These are phyloP conservation scores for Scomber scombrus DNA, from an alignment of 2,113 vertebrate genomes.

Conservation along the genomic window DNA sequence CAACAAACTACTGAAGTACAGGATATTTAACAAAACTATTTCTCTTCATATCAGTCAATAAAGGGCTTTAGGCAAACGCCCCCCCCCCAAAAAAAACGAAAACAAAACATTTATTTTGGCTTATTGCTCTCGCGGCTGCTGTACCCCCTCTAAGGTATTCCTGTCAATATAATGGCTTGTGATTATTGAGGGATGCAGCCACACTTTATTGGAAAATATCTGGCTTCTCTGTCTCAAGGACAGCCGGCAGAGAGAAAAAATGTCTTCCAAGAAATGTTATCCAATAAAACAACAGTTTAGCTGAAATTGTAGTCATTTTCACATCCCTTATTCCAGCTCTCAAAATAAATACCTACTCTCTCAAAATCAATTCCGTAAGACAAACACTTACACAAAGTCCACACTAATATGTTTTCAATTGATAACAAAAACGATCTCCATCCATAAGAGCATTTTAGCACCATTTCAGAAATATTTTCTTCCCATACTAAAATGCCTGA, in stretches of 20 bases:
- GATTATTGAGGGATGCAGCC: slow-evolving; percentile 60
- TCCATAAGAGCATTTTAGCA: no score
- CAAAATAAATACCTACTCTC: slow-evolving; percentile 48
- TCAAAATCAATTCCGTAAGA: slow-evolving; percentile 47
- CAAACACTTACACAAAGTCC: slow-evolving; percentile 15
- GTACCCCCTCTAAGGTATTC: slow-evolving; percentile 19
- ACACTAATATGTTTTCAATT: no score
- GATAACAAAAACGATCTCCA: no score
- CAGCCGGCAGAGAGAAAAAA: slow-evolving; percentile 37
- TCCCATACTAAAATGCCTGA: no score
- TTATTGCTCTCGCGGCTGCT: slow-evolving; percentile 30
- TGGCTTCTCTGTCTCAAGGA: slow-evolving; percentile 41
- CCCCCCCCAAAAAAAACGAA: no score
- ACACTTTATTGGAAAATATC: slow-evolving; percentile 53
- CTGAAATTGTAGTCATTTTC: slow-evolving; percentile 47
- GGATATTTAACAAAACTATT: slow-evolving; percentile 41
- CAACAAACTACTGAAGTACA: slow-evolving; percentile 27
- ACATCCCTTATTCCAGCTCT: slow-evolving; percentile 30
- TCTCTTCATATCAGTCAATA: slow-evolving; percentile 47
- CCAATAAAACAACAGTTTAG: slow-evolving; percentile 59
- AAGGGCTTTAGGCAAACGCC: slow-evolving; percentile 43
- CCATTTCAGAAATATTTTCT: no score
- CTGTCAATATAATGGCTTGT: slow-evolving; percentile 63
- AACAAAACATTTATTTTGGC: slow-evolving; percentile 50
- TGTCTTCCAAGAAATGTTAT: slow-evolving; percentile 49